Evolutionary conservation across 2,797 vertebrate genomes (phyloP).

Genomic region (Chiloscyllium punctatum): DNA sequence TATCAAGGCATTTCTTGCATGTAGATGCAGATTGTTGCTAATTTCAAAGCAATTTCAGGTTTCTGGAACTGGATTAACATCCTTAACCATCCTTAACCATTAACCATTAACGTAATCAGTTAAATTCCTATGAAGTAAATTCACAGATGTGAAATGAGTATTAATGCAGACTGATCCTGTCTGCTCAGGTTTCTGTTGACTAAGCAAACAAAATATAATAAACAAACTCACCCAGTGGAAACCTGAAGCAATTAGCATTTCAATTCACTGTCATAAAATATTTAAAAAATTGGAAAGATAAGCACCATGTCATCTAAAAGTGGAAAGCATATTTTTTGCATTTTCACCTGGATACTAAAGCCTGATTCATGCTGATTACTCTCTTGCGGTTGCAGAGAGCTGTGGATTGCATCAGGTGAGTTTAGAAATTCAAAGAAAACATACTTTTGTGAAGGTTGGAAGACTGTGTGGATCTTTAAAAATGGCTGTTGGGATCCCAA

Average conservation of each 20-base stretch:
- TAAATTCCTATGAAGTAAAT: not conserved
- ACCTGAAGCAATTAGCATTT: slow-evolving; percentile 13
- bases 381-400: not conserved
- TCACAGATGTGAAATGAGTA: not conserved
- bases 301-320: not conserved
- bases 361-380: not conserved
- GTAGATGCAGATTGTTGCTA: not conserved
- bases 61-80: not conserved
- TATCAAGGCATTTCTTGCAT: not conserved
- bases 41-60: not conserved
- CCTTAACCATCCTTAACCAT: not conserved
- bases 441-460: too few relatives aligned
- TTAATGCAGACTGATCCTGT: not conserved
- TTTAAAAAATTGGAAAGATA: not conserved
- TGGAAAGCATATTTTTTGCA: not conserved
- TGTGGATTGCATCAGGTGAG: not conserved
- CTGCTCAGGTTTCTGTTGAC: not conserved
- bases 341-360: not conserved
- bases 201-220: slow-evolving; percentile 4
- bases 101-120: not conserved
- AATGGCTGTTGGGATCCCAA: not conserved
- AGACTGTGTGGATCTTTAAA: too few relatives aligned
- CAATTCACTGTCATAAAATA: not conserved
- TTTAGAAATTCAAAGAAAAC: not conserved
- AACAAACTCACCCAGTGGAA: not conserved